phyloP scores from a whole-genome alignment of 2,797 vertebrate genomes.

The Lagocephalus sceleratus region DNA sequence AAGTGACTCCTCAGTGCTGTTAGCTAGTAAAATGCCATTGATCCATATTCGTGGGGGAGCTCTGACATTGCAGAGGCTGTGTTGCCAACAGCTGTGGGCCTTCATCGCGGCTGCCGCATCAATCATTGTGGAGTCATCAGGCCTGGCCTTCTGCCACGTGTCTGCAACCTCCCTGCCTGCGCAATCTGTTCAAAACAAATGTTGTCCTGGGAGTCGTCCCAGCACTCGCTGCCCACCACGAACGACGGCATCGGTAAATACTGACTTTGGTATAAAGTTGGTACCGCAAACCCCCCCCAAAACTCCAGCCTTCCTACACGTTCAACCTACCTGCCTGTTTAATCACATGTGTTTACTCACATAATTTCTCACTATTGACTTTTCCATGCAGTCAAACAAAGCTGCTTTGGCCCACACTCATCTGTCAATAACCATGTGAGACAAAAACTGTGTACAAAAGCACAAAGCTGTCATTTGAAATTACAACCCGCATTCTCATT shows the following conservation, averaged over 20 bases:
- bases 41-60: conserved; percentile 11
- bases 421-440: conserved; percentile 34
- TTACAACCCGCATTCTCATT: conserved; percentile 32
- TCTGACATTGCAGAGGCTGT: conserved; percentile 32
- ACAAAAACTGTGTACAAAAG: conserved; percentile 36
- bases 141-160: conserved; percentile 59
- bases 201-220: conserved; percentile 44
- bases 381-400: conserved; percentile 16
- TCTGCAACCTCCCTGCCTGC: conserved; percentile 52
- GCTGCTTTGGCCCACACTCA: conserved; percentile 21
- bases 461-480: conserved; percentile 34
- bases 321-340: conserved; percentile 8
- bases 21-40: conserved; percentile 14
- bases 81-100: conserved; percentile 29
- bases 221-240: conserved; percentile 30
- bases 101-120: conserved; percentile 61
- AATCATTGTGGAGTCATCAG: conserved; percentile 68
- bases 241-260: conserved; percentile 55
- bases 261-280: conserved; percentile 20
- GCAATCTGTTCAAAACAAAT: conserved; percentile 63
- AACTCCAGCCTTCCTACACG: conserved; percentile 2
- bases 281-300: conserved; percentile 10
- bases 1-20: conserved; percentile 2
- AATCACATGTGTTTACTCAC: conserved; percentile 34
- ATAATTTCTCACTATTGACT: conserved; percentile 48